A percentile compares a stretch with the other conserved stretches of the same genome.
Evolutionary conservation across 2,888 invertebrate genomes (phyloP).

Genomic region (Acleris laterana): DNA sequence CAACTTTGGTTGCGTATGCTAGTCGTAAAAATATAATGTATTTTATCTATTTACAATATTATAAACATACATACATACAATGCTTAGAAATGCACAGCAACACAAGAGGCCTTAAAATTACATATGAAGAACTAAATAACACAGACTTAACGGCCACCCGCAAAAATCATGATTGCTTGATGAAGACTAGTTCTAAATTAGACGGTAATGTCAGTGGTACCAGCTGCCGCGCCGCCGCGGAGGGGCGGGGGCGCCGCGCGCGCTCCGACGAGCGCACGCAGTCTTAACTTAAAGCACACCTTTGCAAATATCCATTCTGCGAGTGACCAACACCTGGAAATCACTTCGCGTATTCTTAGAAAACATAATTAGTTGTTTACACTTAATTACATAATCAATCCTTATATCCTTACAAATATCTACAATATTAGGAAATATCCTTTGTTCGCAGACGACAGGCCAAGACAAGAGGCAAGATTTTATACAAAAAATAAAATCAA

Average conservation of each 20-base stretch:
- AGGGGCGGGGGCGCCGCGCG: conserved; percentile 10
- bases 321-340: conserved; percentile 66
- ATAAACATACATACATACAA: conserved; percentile 86
- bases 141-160: conserved; percentile 77
- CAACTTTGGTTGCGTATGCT: conserved; percentile 86
- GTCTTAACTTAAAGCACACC: conserved; percentile 40
- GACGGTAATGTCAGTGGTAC: conserved; percentile 12
- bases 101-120: conserved; percentile 78
- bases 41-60: conserved; percentile 82
- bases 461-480: conserved; percentile 83
- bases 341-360: conserved; percentile 69
- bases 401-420: conserved; percentile 73
- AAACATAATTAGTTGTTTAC: conserved; percentile 79
- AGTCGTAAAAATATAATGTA: conserved; percentile 84
- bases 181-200: conserved; percentile 59
- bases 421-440: conserved; percentile 73
- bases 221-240: neutral
- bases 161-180: conserved; percentile 65
- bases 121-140: conserved; percentile 79
- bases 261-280: neutral
- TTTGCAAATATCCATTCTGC: conserved; percentile 65
- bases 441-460: conserved; percentile 80
- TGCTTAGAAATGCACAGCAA: conserved; percentile 84
- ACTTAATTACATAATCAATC: conserved; percentile 66
- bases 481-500: conserved; percentile 83